Base-by-base conservation (phyloP, 1,140 invertebrate genomes). In the Littorina saxatilis region DNA sequence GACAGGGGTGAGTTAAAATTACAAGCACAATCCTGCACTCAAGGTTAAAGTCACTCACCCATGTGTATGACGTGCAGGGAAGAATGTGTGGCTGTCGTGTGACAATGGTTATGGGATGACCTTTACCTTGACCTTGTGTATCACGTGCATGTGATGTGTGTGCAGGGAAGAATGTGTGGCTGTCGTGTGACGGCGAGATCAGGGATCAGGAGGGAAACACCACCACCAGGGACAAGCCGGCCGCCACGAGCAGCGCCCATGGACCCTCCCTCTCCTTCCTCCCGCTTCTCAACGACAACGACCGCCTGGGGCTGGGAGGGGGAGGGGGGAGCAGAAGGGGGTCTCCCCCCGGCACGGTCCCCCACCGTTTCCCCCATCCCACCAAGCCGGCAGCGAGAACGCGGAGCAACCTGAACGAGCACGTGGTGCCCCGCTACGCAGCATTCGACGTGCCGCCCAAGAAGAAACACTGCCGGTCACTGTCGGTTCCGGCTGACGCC, bases 401-500 rank as follows among this genome's bases (percentile, higher is more conserved):
- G 32, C 37, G 32, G 32, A 37, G 66, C 61, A 27, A 27, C 66
- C 32, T 17, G 15, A 11, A 39, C 13, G 15, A 68, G 0, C 23
- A 39, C 17, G 27, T 2, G 0, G 66, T 32, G 35, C 0, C 61
- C 5, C 61, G 61, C 5, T 39, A 39, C 66, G 23, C 35, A 15
- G 27, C 27, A 35, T 68, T 68, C 23, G 66, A 68, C 15, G 83
- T 85, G 23, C 89, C 89, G 47, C 90, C 90, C 17, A 90, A 88
- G 40, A 91, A 91, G 82, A 88, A 89, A 68, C 88, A 90, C 78
- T 91, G 88, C 75, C 84, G 88, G 5, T 90, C 89, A 1, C 72
- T 90, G 61, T 87, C 87, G 5, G 86, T 89, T 17, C 87, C 89
- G 0, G 66, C 79, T 4, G 88, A 89, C 37, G 58, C 83, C n/a